Percentiles rank a stretch among this genome's conserved stretches.
These are phyloP conservation scores for Beris morrisii DNA, from an alignment of 2,888 invertebrate genomes.

Conservation along the genomic window DNA sequence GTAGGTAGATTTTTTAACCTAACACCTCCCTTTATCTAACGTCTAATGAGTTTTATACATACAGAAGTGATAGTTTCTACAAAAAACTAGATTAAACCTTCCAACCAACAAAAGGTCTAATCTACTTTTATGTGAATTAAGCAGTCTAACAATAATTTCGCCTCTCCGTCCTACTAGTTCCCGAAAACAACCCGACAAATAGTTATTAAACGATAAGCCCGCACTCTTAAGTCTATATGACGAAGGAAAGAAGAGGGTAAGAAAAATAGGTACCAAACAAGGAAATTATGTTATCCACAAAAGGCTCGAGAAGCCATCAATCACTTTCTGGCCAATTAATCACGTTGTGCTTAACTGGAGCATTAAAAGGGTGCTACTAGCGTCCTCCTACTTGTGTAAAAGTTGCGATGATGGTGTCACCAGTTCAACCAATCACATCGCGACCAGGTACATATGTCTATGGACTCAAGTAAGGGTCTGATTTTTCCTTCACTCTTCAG, in stretches of 20 bases:
- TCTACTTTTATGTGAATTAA: no score
- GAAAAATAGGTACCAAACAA: not conserved
- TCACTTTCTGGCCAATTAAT: conserved; percentile 29
- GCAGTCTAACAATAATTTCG: no score
- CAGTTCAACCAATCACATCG: conserved; percentile 9
- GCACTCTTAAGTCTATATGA: not conserved
- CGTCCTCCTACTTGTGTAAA: conserved; percentile 20
- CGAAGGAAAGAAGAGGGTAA: not conserved
- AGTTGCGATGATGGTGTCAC: conserved; percentile 5
- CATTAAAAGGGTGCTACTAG: conserved; percentile 21
- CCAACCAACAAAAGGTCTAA: no score
- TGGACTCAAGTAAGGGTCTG: conserved; percentile 9
- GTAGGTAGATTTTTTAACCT: no score
- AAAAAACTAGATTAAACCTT: no score
- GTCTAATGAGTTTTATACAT: no score
- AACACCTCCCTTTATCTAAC: no score
- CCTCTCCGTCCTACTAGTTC: no score
- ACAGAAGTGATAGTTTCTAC: no score
- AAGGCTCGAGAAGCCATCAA: conserved; percentile 12
- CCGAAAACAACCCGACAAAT: not conserved
- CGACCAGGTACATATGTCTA: not conserved
- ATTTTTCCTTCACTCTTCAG: not conserved
- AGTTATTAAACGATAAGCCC: not conserved
- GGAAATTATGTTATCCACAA: conserved; percentile 1
- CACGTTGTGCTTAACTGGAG: conserved; percentile 21